Conservation (phyloP, 2,797 vertebrate genomes). For the Spinibarbus caldwelli region DNA sequence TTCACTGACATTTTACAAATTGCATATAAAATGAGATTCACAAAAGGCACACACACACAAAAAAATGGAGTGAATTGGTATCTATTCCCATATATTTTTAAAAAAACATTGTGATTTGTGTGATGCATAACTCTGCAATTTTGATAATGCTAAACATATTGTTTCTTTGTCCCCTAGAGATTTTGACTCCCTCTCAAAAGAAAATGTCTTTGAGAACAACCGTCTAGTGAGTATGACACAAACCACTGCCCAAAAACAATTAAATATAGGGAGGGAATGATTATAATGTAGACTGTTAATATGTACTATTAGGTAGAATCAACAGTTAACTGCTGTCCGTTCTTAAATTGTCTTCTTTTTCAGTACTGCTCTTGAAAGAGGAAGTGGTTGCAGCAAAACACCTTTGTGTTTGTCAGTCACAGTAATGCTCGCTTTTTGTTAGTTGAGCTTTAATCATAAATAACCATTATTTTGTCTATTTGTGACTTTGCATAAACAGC, state of each 20-base stretch:
- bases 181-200: constrained; percentile 92
- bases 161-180: constrained; percentile 78
- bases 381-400: constrained; percentile 18
- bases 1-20: neutral
- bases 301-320: neutral
- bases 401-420: neutral
- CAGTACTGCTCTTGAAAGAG: neutral
- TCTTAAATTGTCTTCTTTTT: neutral
- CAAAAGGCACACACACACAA: neutral
- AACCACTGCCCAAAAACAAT: constrained; percentile 19
- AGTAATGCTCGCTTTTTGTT: neutral
- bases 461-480: neutral
- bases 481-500: neutral
- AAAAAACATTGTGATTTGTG: neutral
- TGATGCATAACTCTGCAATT: neutral
- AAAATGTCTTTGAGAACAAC: constrained; percentile 97
- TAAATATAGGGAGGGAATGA: neutral
- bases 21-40: neutral
- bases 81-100: neutral
- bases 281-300: neutral
- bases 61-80: neutral
- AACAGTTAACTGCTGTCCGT: neutral
- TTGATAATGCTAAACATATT: neutral
- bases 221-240: constrained; percentile 84
- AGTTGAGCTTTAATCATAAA: neutral